Conservation (phyloP, 1,140 invertebrate species). For the Platyura marginata region DNA sequence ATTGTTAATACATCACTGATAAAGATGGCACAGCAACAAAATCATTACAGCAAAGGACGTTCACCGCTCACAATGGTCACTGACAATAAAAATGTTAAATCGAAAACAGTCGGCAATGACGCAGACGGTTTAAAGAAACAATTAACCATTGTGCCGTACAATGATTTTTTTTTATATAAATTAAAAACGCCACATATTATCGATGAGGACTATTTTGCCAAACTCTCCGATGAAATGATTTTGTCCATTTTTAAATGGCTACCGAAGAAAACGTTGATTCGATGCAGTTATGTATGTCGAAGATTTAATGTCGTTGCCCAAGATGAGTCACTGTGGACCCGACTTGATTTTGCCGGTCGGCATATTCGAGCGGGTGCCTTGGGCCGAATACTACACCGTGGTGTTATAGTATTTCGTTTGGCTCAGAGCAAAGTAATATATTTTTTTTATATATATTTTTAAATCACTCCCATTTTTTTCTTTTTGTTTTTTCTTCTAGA, state of each 20-base stretch:
- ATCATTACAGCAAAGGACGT: background rate
- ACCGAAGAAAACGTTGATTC: constrained; percentile 51
- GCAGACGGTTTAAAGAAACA: too few relatives aligned
- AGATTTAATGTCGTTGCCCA: constrained; percentile 48
- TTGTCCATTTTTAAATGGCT: constrained; percentile 66
- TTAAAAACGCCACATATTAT: constrained; percentile 9
- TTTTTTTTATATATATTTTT: background rate
- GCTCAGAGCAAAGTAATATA: constrained; percentile 47
- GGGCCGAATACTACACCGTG: constrained; percentile 47
- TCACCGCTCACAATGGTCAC: background rate
- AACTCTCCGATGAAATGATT: constrained; percentile 64
- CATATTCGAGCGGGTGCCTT: constrained; percentile 42
- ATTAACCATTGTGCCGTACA: constrained; percentile 4
- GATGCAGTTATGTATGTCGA: constrained; percentile 46
- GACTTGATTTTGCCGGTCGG: constrained; percentile 57
- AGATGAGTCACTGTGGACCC: constrained; percentile 68
- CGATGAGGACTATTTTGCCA: constrained; percentile 33
- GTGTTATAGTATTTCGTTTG: constrained; percentile 52
- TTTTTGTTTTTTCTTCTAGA: constrained; percentile 13
- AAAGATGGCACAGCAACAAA: background rate
- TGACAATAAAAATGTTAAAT: background rate
- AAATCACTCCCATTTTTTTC: background rate
- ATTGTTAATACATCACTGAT: background rate
- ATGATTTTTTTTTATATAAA: constrained; percentile 17
- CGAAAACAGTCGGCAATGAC: background rate